Evolutionary conservation across 2,888 invertebrate species (phyloP), one percentile per base, ranked within the genome.

Genomic region (Scaptomyza tumidula): DNA sequence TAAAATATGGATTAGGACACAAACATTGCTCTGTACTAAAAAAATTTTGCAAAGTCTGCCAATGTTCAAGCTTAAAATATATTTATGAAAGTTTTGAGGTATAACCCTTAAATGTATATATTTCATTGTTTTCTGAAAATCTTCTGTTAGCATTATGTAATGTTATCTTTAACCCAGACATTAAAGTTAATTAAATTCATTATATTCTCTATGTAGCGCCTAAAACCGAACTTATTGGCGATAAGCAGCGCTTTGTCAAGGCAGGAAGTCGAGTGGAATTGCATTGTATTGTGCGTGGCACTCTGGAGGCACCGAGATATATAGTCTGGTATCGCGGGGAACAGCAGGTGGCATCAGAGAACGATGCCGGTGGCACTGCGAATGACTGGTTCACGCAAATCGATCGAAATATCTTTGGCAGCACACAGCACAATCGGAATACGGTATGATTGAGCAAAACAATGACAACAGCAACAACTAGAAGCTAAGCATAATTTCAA

Each of bases 211-310:
- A 3, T 14, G 49, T 94, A 98, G 98, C 97, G 92, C 98, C 98
- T 76, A 95, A 96, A 93, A 97, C 97, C 90, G 96, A 96, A 93
- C 96, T 98, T 81, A 93, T 96, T 87, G 98, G 97, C 78, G 97
- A 97, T 92, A 94, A 96, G 55, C 97, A 97, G 92, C 95, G 97
- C 90, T 97, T 96, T 93, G 97, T 98, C 86, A 97, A 97, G 93
- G 96, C 96, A 39, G 98, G 97, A 90, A 97, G 97, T 92, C 95
- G 96, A 64, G 97, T 98, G 76, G 95, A 95, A 90, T 93, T 98
- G 70, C 96, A 96, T 91, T 98, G 98, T 93, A 95, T 97, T 77
- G 97, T 98, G 91, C 96, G 96, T 77, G 96, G 96, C 92, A 96
- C 97, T 71, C 94, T 98, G 73, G 97, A 97, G 92, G 96, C 97